A percentile compares a stretch with the other conserved stretches of the same genome.
phyloP scores from a whole-genome alignment of 92 coral and sea anemone genomes.

The Nematostella vectensis region DNA sequence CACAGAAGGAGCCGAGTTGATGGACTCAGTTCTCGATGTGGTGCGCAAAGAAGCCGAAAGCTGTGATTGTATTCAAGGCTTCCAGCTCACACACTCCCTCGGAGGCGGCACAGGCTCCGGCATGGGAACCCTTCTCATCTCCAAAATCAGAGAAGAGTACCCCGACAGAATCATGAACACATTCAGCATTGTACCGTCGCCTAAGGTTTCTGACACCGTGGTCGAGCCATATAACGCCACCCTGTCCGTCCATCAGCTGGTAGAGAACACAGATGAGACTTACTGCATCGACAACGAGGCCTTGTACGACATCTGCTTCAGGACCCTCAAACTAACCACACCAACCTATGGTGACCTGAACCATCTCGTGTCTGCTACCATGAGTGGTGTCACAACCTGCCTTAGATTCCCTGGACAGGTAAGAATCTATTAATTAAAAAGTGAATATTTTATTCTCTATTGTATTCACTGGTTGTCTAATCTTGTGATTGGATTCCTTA shows the following conservation, averaged over 20 bases:
- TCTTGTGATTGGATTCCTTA: too few species aligned
- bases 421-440: conserved; percentile 3
- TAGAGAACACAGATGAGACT: conserved; percentile 77
- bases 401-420: conserved; percentile 88
- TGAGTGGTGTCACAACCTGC: conserved; percentile 90
- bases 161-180: conserved; percentile 89
- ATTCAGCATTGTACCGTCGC: conserved; percentile 44
- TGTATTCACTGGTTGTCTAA: too few species aligned
- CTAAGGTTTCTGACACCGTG: conserved; percentile 69
- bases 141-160: conserved; percentile 85
- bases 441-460: too few species aligned
- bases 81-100: conserved; percentile 83
- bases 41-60: conserved; percentile 83
- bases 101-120: conserved; percentile 95
- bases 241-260: conserved; percentile 72
- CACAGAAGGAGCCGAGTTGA: conserved; percentile 81
- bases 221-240: conserved; percentile 89
- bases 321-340: conserved; percentile 67
- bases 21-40: conserved; percentile 76
- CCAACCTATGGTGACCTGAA: conserved; percentile 87
- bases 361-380: conserved; percentile 86
- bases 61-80: conserved; percentile 85
- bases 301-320: conserved; percentile 81
- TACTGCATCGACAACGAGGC: conserved; percentile 89
- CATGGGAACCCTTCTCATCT: conserved; percentile 74